Base-by-base conservation (phyloP, 2,797 vertebrate species). In the Numenius phaeopus region DNA sequence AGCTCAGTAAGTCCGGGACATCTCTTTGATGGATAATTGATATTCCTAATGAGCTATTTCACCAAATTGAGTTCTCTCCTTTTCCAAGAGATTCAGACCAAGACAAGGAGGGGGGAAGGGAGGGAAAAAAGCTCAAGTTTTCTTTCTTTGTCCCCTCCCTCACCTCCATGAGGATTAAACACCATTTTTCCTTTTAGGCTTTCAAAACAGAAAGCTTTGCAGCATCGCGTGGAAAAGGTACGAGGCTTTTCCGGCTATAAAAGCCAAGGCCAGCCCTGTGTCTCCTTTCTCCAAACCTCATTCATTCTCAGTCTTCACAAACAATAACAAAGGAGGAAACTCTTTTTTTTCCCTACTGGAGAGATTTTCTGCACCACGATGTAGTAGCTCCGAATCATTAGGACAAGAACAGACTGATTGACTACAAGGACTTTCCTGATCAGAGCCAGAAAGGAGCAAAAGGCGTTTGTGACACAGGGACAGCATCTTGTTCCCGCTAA, bases 21-120 rank as follows among this genome's bases (percentile, higher is more conserved):
- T 81, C 52, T 92, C 92, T 97, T 95, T 97, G 90, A 97, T 72
- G 44, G 89, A 73, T 96, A 97, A 97, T 75, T 97, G 90, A 96
- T 96, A 97, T 92, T 97, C 83, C 81, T 95, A 95, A 95, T 94
- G 62, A 93, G 50, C 89, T 70, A 79, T 82, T 95, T 84, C 83
- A 90, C 67, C 85, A 82, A 90, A 93, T 2, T 71, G 65, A 94
- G 79, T 23, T 65, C 32, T 64, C 27, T 57, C 14, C 67, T 92
- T 92, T 93, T 92, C 64, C 49, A 80, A 79, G 71, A 75, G 39
- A 81, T 76, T 92, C n/a, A 64, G 40, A 52, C n/a, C 34, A 83
- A 82, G 49, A 65, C 49, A 21, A 54, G 8, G 54, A 94, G 19
- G 2, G 11, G 29, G n/a, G 24, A 40, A 40, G 67, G 26, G 27